Evolutionary conservation across 2,888 invertebrate species (phyloP).

Genomic region (Matsumyia berberina): DNA sequence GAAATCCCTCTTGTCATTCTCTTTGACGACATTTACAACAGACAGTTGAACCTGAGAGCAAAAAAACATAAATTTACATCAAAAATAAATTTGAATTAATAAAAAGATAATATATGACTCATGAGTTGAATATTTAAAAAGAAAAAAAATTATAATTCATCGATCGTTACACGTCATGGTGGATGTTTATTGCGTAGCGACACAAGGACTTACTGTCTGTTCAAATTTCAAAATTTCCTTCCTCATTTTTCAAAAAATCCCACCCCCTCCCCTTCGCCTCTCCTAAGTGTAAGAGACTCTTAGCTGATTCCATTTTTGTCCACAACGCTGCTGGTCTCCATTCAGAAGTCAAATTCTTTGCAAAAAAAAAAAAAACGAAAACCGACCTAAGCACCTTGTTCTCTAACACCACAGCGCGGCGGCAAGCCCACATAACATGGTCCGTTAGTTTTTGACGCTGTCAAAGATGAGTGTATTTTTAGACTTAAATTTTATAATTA

Average conservation of each 20-base stretch:
- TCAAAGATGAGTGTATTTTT: slow-evolving; percentile 66
- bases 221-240: not conserved
- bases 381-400: slow-evolving; percentile 27
- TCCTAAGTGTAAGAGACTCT: not conserved
- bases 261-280: too few species aligned
- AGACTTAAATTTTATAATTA: slow-evolving; percentile 68
- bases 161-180: too few species aligned
- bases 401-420: slow-evolving; percentile 4
- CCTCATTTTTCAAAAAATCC: not conserved
- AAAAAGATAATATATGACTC: not conserved
- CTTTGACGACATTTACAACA: not conserved
- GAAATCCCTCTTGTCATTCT: not conserved
- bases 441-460: slow-evolving; percentile 38
- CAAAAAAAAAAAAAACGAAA: not conserved
- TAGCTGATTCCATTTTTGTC: slow-evolving; percentile 15
- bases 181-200: too few species aligned
- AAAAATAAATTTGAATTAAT: not conserved
- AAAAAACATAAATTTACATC: slow-evolving; percentile 1
- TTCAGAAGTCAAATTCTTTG: slow-evolving; percentile 6
- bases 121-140: too few species aligned
- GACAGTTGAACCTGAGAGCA: not conserved
- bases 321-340: not conserved
- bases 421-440: slow-evolving; percentile 5
- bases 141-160: too few species aligned
- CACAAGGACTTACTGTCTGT: not conserved